Evolutionary conservation across 2,797 vertebrate genomes (phyloP), one percentile per base, ranked within the genome.

Genomic region (Propithecus perrieri): DNA sequence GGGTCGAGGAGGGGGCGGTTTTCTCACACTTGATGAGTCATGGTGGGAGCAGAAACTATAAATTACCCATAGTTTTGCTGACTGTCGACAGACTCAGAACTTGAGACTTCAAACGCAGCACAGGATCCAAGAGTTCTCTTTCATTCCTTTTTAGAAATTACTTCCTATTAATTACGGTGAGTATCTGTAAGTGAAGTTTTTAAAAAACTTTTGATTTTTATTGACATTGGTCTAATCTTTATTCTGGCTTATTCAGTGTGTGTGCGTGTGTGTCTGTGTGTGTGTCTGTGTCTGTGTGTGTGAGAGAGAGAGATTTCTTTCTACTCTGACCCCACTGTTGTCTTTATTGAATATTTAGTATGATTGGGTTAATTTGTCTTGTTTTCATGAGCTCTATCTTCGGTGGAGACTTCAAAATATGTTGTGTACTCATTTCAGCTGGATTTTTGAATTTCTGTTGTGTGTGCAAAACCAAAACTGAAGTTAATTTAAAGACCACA

Each of bases 401-500:
- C 35, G 8, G 43, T 61, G 18, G 46, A 59, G 15, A 0, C 65
- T 83, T 95, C 17, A 85, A 96, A 81, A 78, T 72, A 81, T n/a
- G 7, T 69, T 63, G 24, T 33, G 20, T 69, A 10, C 2, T 53
- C 59, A 92, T 79, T 28, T 92, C 88, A 74, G 13, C 15, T 67
- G 48, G 33, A 86, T 72, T 85, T 74, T 30, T 59, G 43, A 50
- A 5, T 75, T 65, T 91, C 15, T 71, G 30, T 83, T 86, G 5
- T 67, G 43, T 84, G 50, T 86, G 80, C 71, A 75, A 87, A 93
- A 57, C 30, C 4, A 75, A 84, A 80, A 67, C 41, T 35, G 14
- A 94, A 89, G 43, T 63, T 92, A 67, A 84, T 92, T 81, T 88
- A 86, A 83, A 89, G 75, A 86, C 48, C 75, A 89, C 71, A 57